A percentile compares a stretch with the other conserved stretches of the same genome.
Evolutionary conservation across 2,888 invertebrate species (phyloP).

Genomic region (Athalia circularis): DNA sequence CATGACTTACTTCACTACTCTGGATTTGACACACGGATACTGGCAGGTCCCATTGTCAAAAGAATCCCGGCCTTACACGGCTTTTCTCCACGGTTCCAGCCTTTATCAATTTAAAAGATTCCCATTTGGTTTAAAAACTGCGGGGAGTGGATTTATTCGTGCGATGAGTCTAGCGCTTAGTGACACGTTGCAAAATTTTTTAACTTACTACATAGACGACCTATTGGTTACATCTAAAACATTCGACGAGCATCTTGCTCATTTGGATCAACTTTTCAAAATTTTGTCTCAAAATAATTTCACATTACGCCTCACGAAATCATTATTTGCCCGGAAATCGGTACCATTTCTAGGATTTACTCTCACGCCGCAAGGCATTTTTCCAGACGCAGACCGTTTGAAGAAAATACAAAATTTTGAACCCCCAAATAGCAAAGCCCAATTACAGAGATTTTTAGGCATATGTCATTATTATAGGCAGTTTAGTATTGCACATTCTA

Average conservation of each 20-base stretch:
- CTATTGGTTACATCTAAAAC: slow-evolving; percentile 55
- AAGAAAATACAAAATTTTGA: slow-evolving; percentile 53
- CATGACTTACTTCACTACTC: slow-evolving; percentile 47
- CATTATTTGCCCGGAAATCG: slow-evolving; percentile 45
- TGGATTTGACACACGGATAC: slow-evolving; percentile 56
- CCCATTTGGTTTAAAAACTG: slow-evolving; percentile 57
- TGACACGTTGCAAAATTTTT: slow-evolving; percentile 54
- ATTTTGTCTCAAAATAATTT: slow-evolving; percentile 50
- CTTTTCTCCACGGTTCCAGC: slow-evolving; percentile 52
- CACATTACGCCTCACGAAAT: slow-evolving; percentile 56
- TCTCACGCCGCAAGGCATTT: slow-evolving; percentile 23
- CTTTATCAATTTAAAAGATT: slow-evolving; percentile 60
- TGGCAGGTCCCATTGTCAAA: slow-evolving; percentile 55
- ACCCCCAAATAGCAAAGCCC: slow-evolving; percentile 52
- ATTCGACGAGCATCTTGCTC: slow-evolving; percentile 51
- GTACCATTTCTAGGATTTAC: slow-evolving; percentile 8
- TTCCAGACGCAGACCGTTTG: slow-evolving; percentile 41
- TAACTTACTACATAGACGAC: slow-evolving; percentile 60
- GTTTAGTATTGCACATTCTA: slow-evolving; percentile 1
- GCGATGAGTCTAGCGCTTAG: slow-evolving; percentile 55
- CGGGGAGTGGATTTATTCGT: slow-evolving; percentile 50
- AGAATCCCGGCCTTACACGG: slow-evolving; percentile 52
- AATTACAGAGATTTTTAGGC: slow-evolving; percentile 50
- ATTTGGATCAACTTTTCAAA: slow-evolving; percentile 50
- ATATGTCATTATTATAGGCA: slow-evolving; percentile 16